Evolutionary conservation across 2,888 invertebrate species (phyloP).

Genomic region (Cistogaster globosa): DNA sequence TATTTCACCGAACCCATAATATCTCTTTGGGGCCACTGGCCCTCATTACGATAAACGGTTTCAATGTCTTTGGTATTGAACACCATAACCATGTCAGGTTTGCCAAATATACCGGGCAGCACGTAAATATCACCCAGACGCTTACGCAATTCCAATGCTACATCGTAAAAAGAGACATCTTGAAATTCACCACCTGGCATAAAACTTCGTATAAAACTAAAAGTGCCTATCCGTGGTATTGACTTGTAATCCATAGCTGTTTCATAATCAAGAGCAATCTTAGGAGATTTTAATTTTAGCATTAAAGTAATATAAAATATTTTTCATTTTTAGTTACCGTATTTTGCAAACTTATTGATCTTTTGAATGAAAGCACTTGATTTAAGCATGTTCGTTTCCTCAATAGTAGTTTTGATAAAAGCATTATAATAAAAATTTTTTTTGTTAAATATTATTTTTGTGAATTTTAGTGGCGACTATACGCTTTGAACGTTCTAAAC

Average conservation of each 20-base stretch:
- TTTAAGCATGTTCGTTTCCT: slow-evolving; percentile 1
- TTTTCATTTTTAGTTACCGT: neutral
- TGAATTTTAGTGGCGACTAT: neutral
- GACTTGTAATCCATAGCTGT: slow-evolving; percentile 33
- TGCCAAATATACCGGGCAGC: slow-evolving; percentile 79
- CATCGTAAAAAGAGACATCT: slow-evolving; percentile 38
- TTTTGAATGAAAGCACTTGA: neutral
- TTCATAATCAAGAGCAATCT: slow-evolving; percentile 12
- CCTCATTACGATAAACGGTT: slow-evolving; percentile 82
- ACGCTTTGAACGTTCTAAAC: neutral
- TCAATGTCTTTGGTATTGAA: slow-evolving; percentile 84
- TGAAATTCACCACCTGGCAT: slow-evolving; percentile 55
- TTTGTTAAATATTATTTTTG: neutral
- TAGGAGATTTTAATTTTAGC: neutral
- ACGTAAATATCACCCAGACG: slow-evolving; percentile 79
- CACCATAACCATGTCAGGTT: slow-evolving; percentile 78
- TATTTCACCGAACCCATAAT: slow-evolving; percentile 79
- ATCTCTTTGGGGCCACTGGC: slow-evolving; percentile 82
- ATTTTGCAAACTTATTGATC: slow-evolving; percentile 4
- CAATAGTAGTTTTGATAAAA: neutral
- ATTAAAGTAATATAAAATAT: neutral
- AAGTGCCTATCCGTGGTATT: slow-evolving; percentile 24
- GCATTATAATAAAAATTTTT: slow-evolving; percentile 23
- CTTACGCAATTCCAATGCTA: slow-evolving; percentile 32
- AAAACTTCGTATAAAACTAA: slow-evolving; percentile 35